These are phyloP conservation scores for Alviniconcha strummeri DNA, from an alignment of 2,888 invertebrate species.

Conservation along the genomic window DNA sequence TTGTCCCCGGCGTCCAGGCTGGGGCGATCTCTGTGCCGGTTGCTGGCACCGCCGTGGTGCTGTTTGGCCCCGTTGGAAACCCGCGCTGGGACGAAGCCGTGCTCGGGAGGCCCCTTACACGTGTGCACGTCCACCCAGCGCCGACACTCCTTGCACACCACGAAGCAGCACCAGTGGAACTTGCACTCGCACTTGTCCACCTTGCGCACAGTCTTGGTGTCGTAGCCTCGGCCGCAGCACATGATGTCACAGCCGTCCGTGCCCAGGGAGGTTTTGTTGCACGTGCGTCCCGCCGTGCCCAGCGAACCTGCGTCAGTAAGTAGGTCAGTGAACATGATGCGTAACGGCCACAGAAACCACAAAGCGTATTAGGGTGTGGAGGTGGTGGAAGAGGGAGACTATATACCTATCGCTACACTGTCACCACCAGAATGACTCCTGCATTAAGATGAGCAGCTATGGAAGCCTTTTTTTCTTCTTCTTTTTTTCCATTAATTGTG, in stretches of 20 bases:
- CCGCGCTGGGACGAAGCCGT: not conserved
- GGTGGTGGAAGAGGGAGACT: too few relatives aligned
- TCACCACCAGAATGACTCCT: too few relatives aligned
- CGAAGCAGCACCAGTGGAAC: constrained; percentile 90
- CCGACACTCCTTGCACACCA: constrained; percentile 86
- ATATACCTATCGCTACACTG: too few relatives aligned
- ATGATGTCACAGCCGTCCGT: constrained; percentile 76
- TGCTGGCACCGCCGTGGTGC: not conserved
- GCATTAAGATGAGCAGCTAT: too few relatives aligned
- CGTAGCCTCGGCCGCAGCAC: constrained; percentile 77
- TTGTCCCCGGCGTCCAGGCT: not conserved
- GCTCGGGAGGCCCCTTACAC: constrained; percentile 81
- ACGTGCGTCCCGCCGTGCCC: constrained; percentile 76
- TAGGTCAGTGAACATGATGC: not conserved
- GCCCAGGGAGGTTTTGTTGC: constrained; percentile 76
- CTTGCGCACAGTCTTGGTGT: constrained; percentile 79
- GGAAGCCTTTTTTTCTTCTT: not conserved
- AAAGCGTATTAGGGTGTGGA: not conserved
- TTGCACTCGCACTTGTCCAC: constrained; percentile 86
- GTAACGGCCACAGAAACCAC: not conserved
- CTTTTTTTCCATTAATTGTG: too few relatives aligned
- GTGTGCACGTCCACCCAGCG: constrained; percentile 84
- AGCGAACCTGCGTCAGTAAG: constrained; percentile 73
- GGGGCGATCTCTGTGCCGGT: not conserved
- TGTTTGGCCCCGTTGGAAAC: not conserved